Evolutionary conservation across 2,797 vertebrate genomes (phyloP).

Genomic region (Varecia variegata): DNA sequence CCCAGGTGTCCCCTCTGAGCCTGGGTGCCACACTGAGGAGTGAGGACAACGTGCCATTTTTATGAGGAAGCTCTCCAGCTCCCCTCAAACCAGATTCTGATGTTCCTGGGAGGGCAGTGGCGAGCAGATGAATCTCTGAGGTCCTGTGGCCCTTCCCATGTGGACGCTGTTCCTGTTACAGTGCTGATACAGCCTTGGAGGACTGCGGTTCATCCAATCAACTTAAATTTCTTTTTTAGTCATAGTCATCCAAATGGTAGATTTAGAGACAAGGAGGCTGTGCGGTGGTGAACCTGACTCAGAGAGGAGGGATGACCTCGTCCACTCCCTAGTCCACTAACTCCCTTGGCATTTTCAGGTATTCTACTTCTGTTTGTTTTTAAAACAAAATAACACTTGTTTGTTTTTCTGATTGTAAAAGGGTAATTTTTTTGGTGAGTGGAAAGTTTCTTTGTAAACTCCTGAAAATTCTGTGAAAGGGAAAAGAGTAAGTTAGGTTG

Average conservation of each 20-base stretch:
- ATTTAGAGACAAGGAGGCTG: background rate
- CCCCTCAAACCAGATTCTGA: background rate
- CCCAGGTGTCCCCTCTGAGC: background rate
- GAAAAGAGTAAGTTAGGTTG: background rate
- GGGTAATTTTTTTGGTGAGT: background rate
- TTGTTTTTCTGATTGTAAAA: background rate
- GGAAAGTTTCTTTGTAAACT: background rate
- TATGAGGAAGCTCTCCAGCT: background rate
- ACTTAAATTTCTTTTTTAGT: no score
- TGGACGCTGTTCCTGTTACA: no score
- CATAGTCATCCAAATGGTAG: no score
- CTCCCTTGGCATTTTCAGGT: background rate
- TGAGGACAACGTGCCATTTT: background rate
- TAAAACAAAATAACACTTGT: background rate
- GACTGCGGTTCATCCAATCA: background rate
- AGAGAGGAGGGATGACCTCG: background rate
- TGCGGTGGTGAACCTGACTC: background rate
- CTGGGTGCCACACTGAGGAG: background rate
- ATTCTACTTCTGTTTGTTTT: background rate
- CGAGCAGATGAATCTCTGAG: background rate
- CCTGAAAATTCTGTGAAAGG: background rate
- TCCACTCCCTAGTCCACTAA: rapidly evolving
- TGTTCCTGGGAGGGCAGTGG: background rate
- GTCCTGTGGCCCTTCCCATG: background rate
- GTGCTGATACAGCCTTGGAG: no score